phyloP scores from a whole-genome alignment of 2,888 invertebrate genomes.

The Furcula furcula region DNA sequence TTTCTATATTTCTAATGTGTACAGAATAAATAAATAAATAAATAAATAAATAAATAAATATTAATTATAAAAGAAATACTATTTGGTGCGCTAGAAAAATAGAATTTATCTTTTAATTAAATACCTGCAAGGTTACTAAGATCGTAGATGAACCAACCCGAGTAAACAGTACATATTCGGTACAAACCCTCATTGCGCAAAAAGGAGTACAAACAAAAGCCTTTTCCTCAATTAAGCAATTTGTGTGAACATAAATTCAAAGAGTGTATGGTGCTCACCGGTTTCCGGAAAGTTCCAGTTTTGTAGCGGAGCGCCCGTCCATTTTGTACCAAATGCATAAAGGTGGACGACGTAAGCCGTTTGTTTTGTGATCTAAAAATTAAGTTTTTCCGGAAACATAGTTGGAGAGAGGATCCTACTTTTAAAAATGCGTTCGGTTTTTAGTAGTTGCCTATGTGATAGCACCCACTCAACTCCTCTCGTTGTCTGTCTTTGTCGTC shows the following conservation, averaged over 20 bases:
- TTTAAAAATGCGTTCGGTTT: no score
- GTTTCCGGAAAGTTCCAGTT: conserved; percentile 30
- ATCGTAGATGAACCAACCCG: conserved; percentile 22
- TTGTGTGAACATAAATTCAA: conserved; percentile 54
- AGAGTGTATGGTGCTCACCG: conserved; percentile 42
- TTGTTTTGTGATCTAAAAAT: conserved; percentile 13
- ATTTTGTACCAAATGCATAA: conserved; percentile 23
- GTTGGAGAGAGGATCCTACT: no score
- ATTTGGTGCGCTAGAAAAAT: no score
- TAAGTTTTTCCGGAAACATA: conserved; percentile 2
- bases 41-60: no score
- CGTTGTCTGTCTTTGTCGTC: no score
- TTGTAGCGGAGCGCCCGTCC: conserved; percentile 24
- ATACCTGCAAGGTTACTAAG: conserved; percentile 24
- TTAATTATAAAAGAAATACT: no score
- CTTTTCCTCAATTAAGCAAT: conserved; percentile 63
- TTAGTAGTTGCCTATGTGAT: no score
- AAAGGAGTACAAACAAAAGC: conserved; percentile 50
- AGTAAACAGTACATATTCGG: conserved; percentile 27
- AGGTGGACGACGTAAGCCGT: conserved; percentile 3
- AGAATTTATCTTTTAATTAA: no score
- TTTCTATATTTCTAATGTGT: no score
- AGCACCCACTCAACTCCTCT: no score
- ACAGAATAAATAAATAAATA: no score
- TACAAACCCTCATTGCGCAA: conserved; percentile 32